Base-by-base conservation (phyloP, 2,888 invertebrate genomes). In the Parnassius apollo region DNA sequence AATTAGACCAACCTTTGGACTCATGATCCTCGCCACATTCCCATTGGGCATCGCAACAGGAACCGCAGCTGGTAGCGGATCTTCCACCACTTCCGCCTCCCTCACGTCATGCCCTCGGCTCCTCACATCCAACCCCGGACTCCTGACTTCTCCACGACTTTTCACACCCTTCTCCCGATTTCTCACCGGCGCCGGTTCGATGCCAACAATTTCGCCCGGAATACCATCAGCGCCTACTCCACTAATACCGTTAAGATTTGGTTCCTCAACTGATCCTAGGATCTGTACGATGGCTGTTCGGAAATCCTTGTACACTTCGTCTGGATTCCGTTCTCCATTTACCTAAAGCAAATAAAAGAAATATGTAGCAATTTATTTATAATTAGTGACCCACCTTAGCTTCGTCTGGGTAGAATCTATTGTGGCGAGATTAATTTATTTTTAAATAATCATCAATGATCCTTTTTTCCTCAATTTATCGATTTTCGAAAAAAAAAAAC, bases 241-340 rank as follows among this genome's bases (percentile, higher is more conserved):
- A 2, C 62, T 64, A 4, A 89, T 88, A 61, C 95, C 94, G 71
- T 81, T 85, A 74, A 93, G 93, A 65, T 94, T 94, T 75, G 94
- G 94, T 74, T 94, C 94, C 76, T 95, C 95, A 69, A 94, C 93
- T 52, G 93, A 89, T 35, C 95, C 96, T 22, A 97, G 87, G 75
- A 96, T 95, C 77, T 95, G 94, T 71, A 96, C 94, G 9, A 97
- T 94, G 2, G 96, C 95, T 10, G 94, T 93, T 59, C 96, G 94
- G 84, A 97, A 97, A 85, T 97, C 97, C 77, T 94, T 94, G 88
- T 97, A 97, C 10, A 97, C 97, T 75, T 97, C 97, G 46, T 94
- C 94, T 1, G 97, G 97, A 73, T 96, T 95, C 60, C 97, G 92
- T 85, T 97, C 97, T 9, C 97, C 97, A 76, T 97, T 97, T 13